Conservation (phyloP, 2,113 vertebrate species). For the Mormyrus lacerda region DNA sequence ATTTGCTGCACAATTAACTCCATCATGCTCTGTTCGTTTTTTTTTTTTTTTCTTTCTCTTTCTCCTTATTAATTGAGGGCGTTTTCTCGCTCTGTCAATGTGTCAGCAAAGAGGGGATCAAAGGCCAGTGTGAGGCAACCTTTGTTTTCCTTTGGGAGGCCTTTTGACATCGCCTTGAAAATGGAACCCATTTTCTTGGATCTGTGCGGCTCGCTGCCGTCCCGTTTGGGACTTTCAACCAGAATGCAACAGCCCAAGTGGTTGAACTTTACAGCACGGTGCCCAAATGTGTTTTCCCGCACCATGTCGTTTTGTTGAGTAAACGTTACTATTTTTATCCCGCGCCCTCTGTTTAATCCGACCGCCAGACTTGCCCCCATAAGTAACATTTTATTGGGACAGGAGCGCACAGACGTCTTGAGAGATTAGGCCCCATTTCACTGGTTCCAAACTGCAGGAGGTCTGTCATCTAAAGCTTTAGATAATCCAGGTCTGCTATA, state of each 20-base stretch:
- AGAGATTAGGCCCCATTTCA: conserved; percentile 11
- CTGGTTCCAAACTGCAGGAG: background rate
- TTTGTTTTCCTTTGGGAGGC: background rate
- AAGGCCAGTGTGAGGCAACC: background rate
- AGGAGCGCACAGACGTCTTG: conserved; percentile 6
- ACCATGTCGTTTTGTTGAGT: background rate
- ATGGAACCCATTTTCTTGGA: background rate
- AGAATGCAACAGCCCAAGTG: background rate
- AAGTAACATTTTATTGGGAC: conserved; percentile 3
- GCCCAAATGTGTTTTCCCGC: background rate
- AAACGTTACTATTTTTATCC: background rate
- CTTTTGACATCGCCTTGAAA: background rate
- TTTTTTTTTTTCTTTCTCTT: background rate
- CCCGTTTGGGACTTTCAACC: background rate
- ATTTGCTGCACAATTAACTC: background rate
- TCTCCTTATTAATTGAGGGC: background rate
- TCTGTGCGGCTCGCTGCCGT: background rate
- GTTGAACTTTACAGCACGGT: background rate
- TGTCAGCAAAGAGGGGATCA: conserved; percentile 4
- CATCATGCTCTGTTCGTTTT: background rate
- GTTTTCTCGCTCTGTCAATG: background rate
- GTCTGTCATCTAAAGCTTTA: conserved; percentile 12
- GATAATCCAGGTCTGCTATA: background rate
- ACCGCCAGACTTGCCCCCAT: background rate
- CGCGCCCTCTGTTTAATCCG: background rate